Conservation (phyloP, 2,888 invertebrate species). For the Mellilla xanthometata region DNA sequence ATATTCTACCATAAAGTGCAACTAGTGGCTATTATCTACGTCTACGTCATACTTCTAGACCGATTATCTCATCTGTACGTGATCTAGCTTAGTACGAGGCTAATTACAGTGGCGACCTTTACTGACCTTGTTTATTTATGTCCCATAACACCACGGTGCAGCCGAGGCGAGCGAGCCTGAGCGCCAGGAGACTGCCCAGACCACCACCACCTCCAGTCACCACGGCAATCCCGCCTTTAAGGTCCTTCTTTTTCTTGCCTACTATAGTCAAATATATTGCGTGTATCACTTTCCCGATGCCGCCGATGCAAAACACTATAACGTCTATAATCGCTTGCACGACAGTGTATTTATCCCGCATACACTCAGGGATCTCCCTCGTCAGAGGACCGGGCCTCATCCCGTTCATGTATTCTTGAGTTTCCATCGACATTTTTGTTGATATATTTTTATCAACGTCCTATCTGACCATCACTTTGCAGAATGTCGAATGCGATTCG, state of each 20-base stretch:
- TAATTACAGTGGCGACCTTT: too few relatives aligned
- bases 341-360: slow-evolving; percentile 74
- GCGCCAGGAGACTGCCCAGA: slow-evolving; percentile 89
- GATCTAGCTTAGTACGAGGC: too few relatives aligned
- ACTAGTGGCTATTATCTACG: too few relatives aligned
- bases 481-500: slow-evolving; percentile 13
- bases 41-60: too few relatives aligned
- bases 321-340: slow-evolving; percentile 82
- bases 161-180: slow-evolving; percentile 89
- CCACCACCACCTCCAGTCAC: slow-evolving; percentile 96
- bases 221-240: slow-evolving; percentile 90
- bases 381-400: slow-evolving; percentile 70
- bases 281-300: slow-evolving; percentile 75
- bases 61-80: too few relatives aligned
- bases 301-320: slow-evolving; percentile 76
- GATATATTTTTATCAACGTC: slow-evolving; percentile 16
- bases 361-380: slow-evolving; percentile 74
- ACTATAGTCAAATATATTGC: slow-evolving; percentile 83
- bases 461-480: slow-evolving; percentile 49
- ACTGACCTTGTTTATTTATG: slow-evolving; percentile 90
- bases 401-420: slow-evolving; percentile 70
- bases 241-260: slow-evolving; percentile 85
- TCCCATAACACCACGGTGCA: slow-evolving; percentile 95
- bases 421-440: slow-evolving; percentile 59
- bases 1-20: too few relatives aligned